A percentile compares a stretch with the other conserved stretches of the same genome.
Evolutionary conservation across 2,888 invertebrate species (phyloP).

Genomic region (Thyatira batis): DNA sequence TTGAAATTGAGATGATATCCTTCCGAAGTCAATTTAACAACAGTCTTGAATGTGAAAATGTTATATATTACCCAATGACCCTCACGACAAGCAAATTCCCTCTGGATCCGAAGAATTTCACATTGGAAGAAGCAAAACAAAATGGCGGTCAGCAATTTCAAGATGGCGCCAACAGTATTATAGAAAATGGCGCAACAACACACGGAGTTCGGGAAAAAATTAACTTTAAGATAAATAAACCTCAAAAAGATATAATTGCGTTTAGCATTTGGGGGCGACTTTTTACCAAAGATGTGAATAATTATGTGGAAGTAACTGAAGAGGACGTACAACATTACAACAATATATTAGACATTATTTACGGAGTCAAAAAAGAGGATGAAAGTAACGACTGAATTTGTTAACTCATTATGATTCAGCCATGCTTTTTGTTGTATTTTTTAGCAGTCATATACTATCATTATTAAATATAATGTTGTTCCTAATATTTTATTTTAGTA

Average conservation of each 20-base stretch:
- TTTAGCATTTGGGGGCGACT: constrained; percentile 76
- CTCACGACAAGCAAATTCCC: constrained; percentile 76
- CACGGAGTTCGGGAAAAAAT: constrained; percentile 31
- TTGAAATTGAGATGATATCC: constrained; percentile 73
- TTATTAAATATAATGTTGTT: too few relatives aligned
- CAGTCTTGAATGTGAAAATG: constrained; percentile 58
- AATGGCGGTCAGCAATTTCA: constrained; percentile 4
- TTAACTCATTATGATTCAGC: too few relatives aligned
- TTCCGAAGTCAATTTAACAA: constrained; percentile 52
- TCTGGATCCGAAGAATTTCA: constrained; percentile 55
- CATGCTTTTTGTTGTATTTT: too few relatives aligned
- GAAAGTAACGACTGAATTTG: not conserved
- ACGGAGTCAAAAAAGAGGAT: constrained; percentile 17
- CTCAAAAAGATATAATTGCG: constrained; percentile 67
- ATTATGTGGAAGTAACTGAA: constrained; percentile 40
- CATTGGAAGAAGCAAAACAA: constrained; percentile 30
- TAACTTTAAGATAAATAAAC: constrained; percentile 46
- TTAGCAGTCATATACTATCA: too few relatives aligned
- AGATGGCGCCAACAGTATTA: constrained; percentile 7
- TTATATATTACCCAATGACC: constrained; percentile 76
- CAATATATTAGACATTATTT: constrained; percentile 54
- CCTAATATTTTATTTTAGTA: too few relatives aligned
- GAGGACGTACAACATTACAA: constrained; percentile 50
- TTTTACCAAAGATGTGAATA: constrained; percentile 71
- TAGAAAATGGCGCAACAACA: constrained; percentile 6